Evolutionary conservation across 2,113 vertebrate genomes (phyloP), one percentile per base, ranked within the genome.

Genomic region (Agapornis roseicollis): DNA sequence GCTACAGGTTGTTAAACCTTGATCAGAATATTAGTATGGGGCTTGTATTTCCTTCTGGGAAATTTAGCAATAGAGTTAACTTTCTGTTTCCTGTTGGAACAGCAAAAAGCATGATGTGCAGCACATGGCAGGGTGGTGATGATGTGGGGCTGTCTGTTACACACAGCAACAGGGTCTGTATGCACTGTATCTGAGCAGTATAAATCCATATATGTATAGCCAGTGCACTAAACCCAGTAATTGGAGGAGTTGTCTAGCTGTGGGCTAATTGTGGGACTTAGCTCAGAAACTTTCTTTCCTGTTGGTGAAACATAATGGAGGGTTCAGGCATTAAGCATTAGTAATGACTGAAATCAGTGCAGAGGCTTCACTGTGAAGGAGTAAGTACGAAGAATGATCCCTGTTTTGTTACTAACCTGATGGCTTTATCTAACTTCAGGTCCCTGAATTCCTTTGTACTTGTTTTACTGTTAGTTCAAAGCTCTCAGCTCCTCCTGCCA

Each of bases 1-100:
- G 47, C 56, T 6, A 14, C 31, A 19, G 50, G 55, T 27, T 90
- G 46, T 42, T 22, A 39, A 69, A 13, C 37, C 16, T 18, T 0
- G 19, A 3, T 55, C 8, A 27, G 49, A 6, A 13, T 39, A 1
- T 19, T 8, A 3, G n/a, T 8, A 11, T 0, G 1, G 28, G 85
- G 65, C 52, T 80, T 2, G 1, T 1, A 3, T 29, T 94, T 47
- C 65, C 37, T 64, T 29, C 63, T 27, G 29, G 5, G 50, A 7
- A 49, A 5, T 0, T 22, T 17, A 22, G 37, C 2, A 17, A 4
- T 13, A 2, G 80, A n/a, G 73, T 28, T 35, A 9, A 41, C 64
- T 83, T 77, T 39, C 50, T 6, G 17, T 68, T 76, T 64, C 1
- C 1, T 17, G 73, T 50, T 50, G 25, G 33, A 68, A 7, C 31